phyloP scores from a whole-genome alignment of 1,140 invertebrate genomes.

The Drosophila bipectinata region DNA sequence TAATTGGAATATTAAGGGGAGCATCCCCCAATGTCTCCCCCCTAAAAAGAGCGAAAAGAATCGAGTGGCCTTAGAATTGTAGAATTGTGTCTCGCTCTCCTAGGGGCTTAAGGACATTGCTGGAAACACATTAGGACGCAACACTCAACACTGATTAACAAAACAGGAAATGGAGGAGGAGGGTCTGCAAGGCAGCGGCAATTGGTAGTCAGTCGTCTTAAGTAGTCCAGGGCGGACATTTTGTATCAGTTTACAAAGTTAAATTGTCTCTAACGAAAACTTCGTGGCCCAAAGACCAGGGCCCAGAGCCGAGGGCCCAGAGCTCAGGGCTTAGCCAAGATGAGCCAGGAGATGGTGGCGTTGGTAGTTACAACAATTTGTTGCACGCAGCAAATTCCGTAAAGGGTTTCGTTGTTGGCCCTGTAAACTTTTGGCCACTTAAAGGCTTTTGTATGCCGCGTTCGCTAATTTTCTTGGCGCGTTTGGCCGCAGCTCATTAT shows the following conservation, averaged over 20 bases:
- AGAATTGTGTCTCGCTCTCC: constrained; percentile 1
- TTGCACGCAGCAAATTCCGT: constrained; percentile 8
- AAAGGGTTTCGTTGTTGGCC: constrained; percentile 49
- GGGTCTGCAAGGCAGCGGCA: neutral
- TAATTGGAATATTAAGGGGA: constrained; percentile 71
- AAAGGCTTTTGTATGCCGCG: constrained; percentile 52
- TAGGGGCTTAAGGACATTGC: constrained; percentile 36
- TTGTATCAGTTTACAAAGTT: constrained; percentile 82
- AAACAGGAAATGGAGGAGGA: neutral
- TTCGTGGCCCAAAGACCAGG: constrained; percentile 31
- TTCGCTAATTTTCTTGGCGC: constrained; percentile 35
- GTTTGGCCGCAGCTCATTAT: constrained; percentile 64
- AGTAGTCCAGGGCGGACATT: constrained; percentile 75
- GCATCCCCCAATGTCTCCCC: neutral
- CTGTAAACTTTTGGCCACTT: constrained; percentile 60
- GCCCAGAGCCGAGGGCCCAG: neutral
- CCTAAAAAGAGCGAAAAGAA: no score
- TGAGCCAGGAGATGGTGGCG: neutral
- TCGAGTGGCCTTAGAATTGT: constrained; percentile 6
- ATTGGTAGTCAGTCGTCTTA: constrained; percentile 62
- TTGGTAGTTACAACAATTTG: constrained; percentile 3
- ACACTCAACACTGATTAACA: constrained; percentile 70
- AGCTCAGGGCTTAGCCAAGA: neutral
- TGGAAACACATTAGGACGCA: constrained; percentile 59
- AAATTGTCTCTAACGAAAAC: constrained; percentile 81